These are phyloP conservation scores for Bubo scandiacus DNA, from an alignment of 2,113 vertebrate species.

Conservation along the genomic window DNA sequence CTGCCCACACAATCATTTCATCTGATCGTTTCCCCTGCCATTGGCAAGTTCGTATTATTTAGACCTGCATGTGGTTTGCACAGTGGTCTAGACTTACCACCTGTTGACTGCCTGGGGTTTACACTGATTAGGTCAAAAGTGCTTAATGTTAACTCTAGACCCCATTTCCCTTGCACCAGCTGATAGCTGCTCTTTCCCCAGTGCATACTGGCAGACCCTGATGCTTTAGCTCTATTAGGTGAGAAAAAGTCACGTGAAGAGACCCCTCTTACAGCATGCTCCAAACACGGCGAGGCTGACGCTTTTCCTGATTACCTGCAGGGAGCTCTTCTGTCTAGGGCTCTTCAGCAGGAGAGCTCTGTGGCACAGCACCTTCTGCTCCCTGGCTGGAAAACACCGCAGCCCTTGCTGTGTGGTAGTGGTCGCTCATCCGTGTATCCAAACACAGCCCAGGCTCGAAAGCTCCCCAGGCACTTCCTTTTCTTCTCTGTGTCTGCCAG, in stretches of 20 bases:
- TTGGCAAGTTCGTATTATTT: not conserved
- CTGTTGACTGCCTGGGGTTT: not conserved
- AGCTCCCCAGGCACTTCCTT: not conserved
- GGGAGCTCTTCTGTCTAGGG: not conserved
- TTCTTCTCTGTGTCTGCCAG: not conserved
- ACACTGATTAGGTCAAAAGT: not conserved
- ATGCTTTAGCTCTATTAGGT: not conserved
- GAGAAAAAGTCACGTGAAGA: not conserved
- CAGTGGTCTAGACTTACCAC: not conserved
- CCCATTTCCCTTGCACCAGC: not conserved
- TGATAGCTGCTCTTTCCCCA: not conserved
- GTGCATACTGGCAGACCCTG: not conserved
- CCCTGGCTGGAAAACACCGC: not conserved
- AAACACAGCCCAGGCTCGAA: not conserved
- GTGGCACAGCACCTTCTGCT: rapidly evolving
- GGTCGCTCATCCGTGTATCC: not conserved
- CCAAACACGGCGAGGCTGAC: not conserved
- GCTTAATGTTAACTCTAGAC: not conserved
- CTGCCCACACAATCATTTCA: not conserved
- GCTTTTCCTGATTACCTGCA: not conserved
- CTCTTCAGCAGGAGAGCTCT: not conserved
- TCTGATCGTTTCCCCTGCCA: not conserved
- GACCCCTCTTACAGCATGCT: not conserved
- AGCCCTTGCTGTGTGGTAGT: not conserved
- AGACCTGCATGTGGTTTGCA: not conserved